Base-by-base conservation (phyloP, 2,888 invertebrate species). In the Tetrapedia diversipes region DNA sequence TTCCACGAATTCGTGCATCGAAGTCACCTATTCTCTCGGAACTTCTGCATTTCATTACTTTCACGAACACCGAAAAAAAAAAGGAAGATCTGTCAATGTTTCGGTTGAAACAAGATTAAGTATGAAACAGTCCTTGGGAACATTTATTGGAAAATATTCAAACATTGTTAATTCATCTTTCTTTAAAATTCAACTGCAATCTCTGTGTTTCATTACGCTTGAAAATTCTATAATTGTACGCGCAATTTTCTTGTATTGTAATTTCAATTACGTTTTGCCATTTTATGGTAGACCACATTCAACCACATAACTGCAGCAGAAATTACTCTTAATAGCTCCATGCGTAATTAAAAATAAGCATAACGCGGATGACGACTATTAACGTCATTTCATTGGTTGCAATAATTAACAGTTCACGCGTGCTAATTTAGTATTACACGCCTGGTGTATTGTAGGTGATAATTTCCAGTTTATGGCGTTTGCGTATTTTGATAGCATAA, bases 31-130 rank as follows among this genome's bases (percentile, higher is more conserved):
- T 47, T 57, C n/a, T 8, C 27, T 27, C 8, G 8, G n/a, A 54
- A 22, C 37, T 57, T 39, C 14, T 11, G 24, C 4, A 41, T 41
- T 72, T 66, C 59, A 59, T 65, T 45, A 60, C 16, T 24, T 53
- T 24, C 14, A 11, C 27, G 8, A 49, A 49, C 16, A 47, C 24
- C 24, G n/a, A 16, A 27, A 10, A 10, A 27, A n/a, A 8, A 7
- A 10, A 16, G 16, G 10, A 8, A 7, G 37, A 37, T 16, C 16
- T 14, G 14, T 8, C 27, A 16, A 10, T 4, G 16, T 27, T n/a
- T 27, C 16, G 27, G 3, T 29, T 49, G 2, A 45, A 45, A 19
- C 19, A n/a, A n/a, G n/a, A n/a, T n/a, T n/a, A n/a, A n/a, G n/a
- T n/a, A n/a, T n/a, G n/a, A n/a, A n/a, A n/a, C n/a, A n/a, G n/a